These are phyloP conservation scores for Catocala sponsa DNA, from an alignment of 2,888 invertebrate genomes.

Conservation along the genomic window DNA sequence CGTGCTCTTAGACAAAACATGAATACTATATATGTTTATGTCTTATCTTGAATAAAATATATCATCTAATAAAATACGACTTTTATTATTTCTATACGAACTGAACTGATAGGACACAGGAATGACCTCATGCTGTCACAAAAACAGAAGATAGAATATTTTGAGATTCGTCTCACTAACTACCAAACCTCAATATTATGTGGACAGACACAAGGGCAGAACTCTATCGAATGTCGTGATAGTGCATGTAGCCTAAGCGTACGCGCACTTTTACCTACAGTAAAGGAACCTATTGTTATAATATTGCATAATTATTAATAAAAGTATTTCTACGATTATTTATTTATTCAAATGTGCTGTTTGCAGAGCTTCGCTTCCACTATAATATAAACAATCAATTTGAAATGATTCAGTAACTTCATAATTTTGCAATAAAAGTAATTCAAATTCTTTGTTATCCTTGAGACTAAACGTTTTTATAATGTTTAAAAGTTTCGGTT, in stretches of 20 bases:
- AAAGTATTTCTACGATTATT: conserved; percentile 13
- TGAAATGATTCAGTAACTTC: conserved; percentile 6
- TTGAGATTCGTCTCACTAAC: too few relatives aligned
- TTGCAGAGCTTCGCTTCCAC: conserved; percentile 59
- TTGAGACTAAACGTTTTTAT: conserved; percentile 49
- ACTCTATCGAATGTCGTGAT: neutral
- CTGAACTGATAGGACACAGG: too few relatives aligned
- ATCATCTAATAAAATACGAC: neutral
- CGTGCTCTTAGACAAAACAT: neutral
- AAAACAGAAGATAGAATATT: too few relatives aligned
- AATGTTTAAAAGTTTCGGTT: conserved; percentile 27
- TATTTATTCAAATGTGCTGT: conserved; percentile 51
- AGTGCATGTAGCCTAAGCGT: neutral
- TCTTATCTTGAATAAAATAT: neutral
- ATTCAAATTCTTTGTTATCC: conserved; percentile 40
- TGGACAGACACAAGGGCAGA: too few relatives aligned
- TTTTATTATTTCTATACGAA: neutral
- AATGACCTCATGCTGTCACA: too few relatives aligned
- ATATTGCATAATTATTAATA: neutral
- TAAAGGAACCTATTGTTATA: neutral
- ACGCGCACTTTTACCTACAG: conserved; percentile 1
- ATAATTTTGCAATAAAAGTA: conserved; percentile 12
- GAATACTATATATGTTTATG: neutral
- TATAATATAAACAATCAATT: conserved; percentile 18
- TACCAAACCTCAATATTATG: too few relatives aligned